Evolutionary conservation across 2,888 invertebrate species (phyloP).

Genomic region (Mythimna albipuncta): DNA sequence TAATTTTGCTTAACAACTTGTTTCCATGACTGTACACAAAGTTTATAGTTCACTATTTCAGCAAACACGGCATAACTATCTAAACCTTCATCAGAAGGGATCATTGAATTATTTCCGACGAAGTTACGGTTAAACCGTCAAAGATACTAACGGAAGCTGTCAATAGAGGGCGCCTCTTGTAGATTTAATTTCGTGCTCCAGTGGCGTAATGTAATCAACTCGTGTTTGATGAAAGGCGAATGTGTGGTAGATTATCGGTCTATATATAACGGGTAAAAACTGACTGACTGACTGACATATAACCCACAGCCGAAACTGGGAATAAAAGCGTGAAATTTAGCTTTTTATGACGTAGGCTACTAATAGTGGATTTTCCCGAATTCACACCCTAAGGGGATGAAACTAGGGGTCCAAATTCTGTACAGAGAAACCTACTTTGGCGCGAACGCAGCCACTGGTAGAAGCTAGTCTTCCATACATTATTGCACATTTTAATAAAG

Average conservation of each 20-base stretch:
- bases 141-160: conserved; percentile 14
- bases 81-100: neutral
- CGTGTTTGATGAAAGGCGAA: neutral
- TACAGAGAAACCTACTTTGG: too few species aligned
- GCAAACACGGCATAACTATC: neutral
- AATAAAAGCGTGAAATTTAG: too few species aligned
- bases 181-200: conserved; percentile 10
- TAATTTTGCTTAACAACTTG: neutral
- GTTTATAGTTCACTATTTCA: neutral
- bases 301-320: too few species aligned
- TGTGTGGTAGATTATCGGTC: neutral
- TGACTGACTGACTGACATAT: too few species aligned
- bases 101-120: neutral
- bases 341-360: too few species aligned
- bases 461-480: too few species aligned
- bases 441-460: too few species aligned
- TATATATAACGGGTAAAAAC: too few species aligned
- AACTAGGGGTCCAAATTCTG: too few species aligned
- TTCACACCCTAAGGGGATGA: too few species aligned
- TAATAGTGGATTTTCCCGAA: too few species aligned
- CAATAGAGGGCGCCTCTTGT: neutral
- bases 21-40: neutral
- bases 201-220: neutral
- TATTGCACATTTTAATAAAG: too few species aligned
- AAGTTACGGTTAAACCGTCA: neutral